Conservation (phyloP, 2,113 vertebrate genomes). For the Gallinago paraguaiae region DNA sequence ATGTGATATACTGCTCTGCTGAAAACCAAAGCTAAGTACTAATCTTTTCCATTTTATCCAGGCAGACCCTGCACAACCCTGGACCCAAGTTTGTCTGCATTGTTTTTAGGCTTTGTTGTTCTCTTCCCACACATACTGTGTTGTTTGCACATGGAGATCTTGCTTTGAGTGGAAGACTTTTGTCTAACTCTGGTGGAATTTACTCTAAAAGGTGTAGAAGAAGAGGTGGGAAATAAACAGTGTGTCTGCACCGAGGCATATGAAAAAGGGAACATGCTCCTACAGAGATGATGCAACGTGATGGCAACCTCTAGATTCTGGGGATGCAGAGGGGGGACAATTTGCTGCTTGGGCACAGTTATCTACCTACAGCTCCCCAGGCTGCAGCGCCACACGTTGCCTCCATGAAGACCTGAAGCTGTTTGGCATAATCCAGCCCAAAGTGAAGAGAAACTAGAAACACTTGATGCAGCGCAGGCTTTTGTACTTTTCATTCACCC, state of each 20-base stretch:
- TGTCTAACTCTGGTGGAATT: neutral
- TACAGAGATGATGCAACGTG: neutral
- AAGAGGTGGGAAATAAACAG: neutral
- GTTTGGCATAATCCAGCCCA: neutral
- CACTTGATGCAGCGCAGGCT: rapidly evolving
- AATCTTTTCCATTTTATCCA: constrained; percentile 15
- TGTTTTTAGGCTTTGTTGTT: neutral
- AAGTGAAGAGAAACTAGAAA: neutral
- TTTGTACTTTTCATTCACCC: neutral
- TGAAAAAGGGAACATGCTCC: neutral
- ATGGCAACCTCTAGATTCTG: neutral
- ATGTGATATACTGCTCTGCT: neutral
- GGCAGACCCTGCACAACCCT: neutral
- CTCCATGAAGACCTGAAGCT: neutral
- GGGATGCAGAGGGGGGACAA: rapidly evolving
- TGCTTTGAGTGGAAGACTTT: neutral
- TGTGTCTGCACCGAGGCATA: rapidly evolving
- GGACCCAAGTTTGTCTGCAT: neutral
- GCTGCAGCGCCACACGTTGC: rapidly evolving
- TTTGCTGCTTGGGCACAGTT: neutral
- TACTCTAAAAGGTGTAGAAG: neutral
- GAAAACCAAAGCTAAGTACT: constrained; percentile 1
- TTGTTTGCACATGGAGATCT: neutral
- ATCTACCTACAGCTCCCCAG: neutral
- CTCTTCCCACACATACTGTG: neutral